Evolutionary conservation across 1,140 invertebrate species (phyloP).

Genomic region (Caerostris darwini): DNA sequence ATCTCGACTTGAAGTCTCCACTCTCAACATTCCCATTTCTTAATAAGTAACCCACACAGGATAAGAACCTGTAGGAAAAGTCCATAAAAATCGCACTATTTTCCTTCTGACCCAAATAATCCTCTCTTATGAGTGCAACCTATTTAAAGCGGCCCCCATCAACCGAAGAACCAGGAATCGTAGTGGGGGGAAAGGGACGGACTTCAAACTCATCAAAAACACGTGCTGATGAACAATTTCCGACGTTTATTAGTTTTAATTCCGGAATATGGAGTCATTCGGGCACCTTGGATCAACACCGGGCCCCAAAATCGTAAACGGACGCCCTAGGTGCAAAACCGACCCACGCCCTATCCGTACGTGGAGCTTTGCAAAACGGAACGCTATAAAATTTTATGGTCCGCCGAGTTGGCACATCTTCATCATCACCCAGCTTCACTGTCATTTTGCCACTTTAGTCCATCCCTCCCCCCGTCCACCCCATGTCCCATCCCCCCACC

Average conservation of each 20-base stretch:
- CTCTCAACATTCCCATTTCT: neutral
- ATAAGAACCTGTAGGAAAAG: constrained; percentile 1
- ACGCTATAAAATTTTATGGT: constrained; percentile 66
- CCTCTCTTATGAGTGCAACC: neutral
- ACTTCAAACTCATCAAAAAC: constrained; percentile 75
- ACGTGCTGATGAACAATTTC: constrained; percentile 72
- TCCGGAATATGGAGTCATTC: constrained; percentile 71
- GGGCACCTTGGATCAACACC: constrained; percentile 58
- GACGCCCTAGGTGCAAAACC: constrained; percentile 3
- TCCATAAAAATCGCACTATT: constrained; percentile 23
- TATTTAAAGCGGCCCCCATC: constrained; percentile 31
- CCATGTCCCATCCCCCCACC: constrained; percentile 22
- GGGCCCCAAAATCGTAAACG: constrained; percentile 45
- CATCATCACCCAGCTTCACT: constrained; percentile 61
- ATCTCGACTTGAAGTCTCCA: too few relatives aligned
- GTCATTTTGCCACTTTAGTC: neutral
- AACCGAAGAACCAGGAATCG: neutral
- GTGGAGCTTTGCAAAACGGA: constrained; percentile 49
- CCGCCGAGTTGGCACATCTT: constrained; percentile 70
- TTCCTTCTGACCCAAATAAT: neutral
- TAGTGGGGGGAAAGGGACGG: constrained; percentile 10
- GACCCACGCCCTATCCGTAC: constrained; percentile 37
- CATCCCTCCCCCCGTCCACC: neutral
- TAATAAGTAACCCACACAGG: neutral
- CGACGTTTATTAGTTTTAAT: constrained; percentile 75